phyloP scores from a whole-genome alignment of 2,113 vertebrate genomes.

The Ctenodactylus gundi region DNA sequence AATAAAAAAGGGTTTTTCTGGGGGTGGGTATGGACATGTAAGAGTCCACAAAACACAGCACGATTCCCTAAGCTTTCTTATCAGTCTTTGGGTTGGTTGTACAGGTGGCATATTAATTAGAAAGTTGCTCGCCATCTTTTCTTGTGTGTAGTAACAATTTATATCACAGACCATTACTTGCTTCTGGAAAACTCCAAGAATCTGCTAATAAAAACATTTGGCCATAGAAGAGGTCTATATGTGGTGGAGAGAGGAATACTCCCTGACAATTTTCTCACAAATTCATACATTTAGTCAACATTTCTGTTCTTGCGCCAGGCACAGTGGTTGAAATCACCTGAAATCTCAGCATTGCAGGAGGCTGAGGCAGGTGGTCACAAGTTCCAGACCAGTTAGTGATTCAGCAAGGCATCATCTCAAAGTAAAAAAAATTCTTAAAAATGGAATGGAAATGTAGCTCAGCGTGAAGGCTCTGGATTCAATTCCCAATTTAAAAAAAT shows the following conservation, averaged over 20 bases:
- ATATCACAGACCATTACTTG: neutral
- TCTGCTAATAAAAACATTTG: neutral
- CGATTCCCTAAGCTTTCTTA: neutral
- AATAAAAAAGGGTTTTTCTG: too few species aligned
- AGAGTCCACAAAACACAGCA: neutral
- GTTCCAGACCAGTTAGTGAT: too few species aligned
- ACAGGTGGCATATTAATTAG: neutral
- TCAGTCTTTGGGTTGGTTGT: neutral
- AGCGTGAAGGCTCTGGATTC: too few species aligned
- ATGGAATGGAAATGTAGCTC: too few species aligned
- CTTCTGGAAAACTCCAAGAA: conserved; percentile 25
- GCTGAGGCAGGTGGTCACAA: too few species aligned
- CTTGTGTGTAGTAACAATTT: neutral
- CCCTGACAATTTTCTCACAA: neutral
- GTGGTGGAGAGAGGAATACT: neutral
- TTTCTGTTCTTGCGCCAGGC: neutral
- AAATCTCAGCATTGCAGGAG: too few species aligned
- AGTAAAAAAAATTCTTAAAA: too few species aligned
- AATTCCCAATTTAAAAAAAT: too few species aligned
- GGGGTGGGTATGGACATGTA: too few species aligned
- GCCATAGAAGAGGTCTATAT: neutral
- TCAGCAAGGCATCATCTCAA: too few species aligned
- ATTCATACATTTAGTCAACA: neutral
- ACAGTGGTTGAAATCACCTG: too few species aligned
- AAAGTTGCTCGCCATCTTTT: neutral